Conservation (phyloP, 2,113 vertebrate species). For the Bolborhynchus lineola region DNA sequence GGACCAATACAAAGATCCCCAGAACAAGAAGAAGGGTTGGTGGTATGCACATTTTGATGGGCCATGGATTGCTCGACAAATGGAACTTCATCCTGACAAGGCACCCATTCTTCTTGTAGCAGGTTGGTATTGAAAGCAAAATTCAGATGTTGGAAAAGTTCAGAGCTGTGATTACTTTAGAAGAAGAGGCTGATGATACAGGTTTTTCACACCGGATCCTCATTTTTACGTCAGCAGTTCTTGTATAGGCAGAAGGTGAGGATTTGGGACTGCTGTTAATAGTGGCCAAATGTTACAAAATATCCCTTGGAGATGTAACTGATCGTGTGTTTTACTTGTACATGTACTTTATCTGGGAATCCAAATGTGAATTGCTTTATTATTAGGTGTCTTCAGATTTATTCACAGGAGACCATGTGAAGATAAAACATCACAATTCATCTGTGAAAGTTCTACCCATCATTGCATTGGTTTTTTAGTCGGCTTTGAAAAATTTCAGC, state of each 20-base stretch:
- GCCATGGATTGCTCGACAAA: constrained; percentile 94
- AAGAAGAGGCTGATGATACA: not conserved
- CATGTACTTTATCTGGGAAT: not conserved
- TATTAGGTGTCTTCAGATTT: not conserved
- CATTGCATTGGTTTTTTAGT: not conserved
- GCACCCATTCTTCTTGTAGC: constrained; percentile 94
- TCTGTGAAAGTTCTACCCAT: not conserved
- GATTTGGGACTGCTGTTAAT: not conserved
- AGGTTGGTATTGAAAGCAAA: constrained; percentile 74
- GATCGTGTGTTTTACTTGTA: not conserved
- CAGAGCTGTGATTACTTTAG: not conserved
- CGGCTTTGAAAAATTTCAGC: not conserved
- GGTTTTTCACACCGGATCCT: not conserved
- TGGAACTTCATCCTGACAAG: constrained; percentile 98
- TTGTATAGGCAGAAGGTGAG: not conserved
- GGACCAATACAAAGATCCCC: constrained; percentile 93
- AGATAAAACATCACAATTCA: not conserved
- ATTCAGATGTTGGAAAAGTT: not conserved
- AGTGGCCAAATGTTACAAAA: not conserved
- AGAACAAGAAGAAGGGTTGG: constrained; percentile 96
- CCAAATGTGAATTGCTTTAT: not conserved
- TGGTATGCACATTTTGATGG: constrained; percentile 99
- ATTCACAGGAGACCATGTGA: not conserved
- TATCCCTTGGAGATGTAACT: not conserved
- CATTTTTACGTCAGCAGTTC: not conserved